Base-by-base conservation (phyloP, 2,113 vertebrate species). In the Microtus richardsoni region DNA sequence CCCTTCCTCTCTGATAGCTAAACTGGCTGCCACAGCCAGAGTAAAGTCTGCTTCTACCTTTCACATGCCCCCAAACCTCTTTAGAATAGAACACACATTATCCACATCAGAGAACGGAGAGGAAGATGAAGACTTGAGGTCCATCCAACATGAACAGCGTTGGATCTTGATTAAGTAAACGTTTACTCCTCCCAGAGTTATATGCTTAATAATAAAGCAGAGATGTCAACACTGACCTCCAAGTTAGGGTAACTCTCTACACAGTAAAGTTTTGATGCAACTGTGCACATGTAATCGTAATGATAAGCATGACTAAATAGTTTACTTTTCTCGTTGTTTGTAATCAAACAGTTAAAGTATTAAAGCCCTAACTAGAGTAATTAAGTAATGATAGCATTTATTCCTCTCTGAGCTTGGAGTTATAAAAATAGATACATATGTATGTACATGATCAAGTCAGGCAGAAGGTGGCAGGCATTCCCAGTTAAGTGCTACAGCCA, bases 391-490 rank as follows among this genome's bases (percentile, higher is more conserved):
- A 94, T 82, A 95, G 89, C 64, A 94, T 80, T 93, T 95, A 94
- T 82, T 94, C 62, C 88, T 95, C 92, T 74, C 94, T 97, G 96
- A 96, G 94, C 36, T 87, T 54, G 74, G 94, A 94, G 85, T 96
- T 96, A 96, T 83, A 92, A 95, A 97, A 96, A 97, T 93, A 96
- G 95, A 92, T 68, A 95, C 49, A 75, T 91, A 96, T 88, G 94
- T 96, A 16, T 88, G 94, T 96, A 17, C 62, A 74, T n/a, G 60
- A 97, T 89, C 92, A 91, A 92, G 94, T 91, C 92, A 94, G 96
- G 86, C 97, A 95, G 94, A 97, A 97, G 97, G 97, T 95, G 95
- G 96, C 98, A 97, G 94, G 93, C 47, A 96, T 95, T 93, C 95
- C 88, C 97, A 94, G 71, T 68, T 96, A 97, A 93, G 91, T 93